A percentile compares a stretch with the other conserved stretches of the same genome.
Evolutionary conservation across 2,888 invertebrate species (phyloP).

Genomic region (Chironomus riparius): DNA sequence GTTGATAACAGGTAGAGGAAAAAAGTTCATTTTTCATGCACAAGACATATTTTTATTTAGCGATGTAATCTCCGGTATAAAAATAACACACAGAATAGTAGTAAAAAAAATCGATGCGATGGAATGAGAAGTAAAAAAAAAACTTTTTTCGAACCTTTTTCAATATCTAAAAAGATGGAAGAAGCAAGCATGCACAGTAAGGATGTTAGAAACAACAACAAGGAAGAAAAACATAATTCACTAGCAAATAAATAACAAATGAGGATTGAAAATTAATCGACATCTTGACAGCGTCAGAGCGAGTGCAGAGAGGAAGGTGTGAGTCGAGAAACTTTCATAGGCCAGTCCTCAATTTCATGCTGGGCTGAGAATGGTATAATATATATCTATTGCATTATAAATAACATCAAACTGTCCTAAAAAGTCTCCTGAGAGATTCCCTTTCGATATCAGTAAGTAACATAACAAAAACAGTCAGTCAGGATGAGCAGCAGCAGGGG

Average conservation of each 20-base stretch:
- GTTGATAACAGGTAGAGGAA: background rate
- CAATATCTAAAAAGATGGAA: no score
- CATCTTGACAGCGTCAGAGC: slow-evolving; percentile 11
- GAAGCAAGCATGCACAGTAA: no score
- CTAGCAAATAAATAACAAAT: slow-evolving; percentile 15
- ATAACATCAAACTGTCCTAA: slow-evolving; percentile 20
- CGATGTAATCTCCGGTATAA: slow-evolving; percentile 1
- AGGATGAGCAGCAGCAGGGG: no score
- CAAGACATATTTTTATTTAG: background rate
- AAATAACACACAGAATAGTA: background rate
- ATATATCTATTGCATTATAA: slow-evolving; percentile 13
- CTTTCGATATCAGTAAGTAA: background rate
- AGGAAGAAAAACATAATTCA: background rate
- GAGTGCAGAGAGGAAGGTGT: background rate
- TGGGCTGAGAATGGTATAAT: background rate
- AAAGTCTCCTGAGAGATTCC: slow-evolving; percentile 15
- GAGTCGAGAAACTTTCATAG: background rate
- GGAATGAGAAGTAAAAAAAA: background rate
- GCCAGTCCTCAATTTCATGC: background rate
- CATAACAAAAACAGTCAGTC: no score
- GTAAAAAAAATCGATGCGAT: background rate
- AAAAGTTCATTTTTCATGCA: background rate
- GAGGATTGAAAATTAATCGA: slow-evolving; percentile 23
- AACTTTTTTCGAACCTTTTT: background rate
- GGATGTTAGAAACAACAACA: background rate